Conservation (phyloP, 1,140 invertebrate species). For the Teleopsis dalmanni region DNA sequence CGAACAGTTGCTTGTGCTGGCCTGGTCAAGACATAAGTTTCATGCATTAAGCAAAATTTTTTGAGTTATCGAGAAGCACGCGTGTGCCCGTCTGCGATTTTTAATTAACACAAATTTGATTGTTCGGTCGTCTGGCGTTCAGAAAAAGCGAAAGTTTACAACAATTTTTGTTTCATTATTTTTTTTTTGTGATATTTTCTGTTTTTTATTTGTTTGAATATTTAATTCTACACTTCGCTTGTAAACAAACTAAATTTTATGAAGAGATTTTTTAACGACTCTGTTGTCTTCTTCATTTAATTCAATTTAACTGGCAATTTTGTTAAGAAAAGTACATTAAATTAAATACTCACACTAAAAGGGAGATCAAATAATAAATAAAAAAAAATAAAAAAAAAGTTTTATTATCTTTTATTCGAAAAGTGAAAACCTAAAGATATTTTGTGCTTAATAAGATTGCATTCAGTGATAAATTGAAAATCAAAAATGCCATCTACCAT, state of each 20-base stretch:
- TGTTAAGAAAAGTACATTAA: background rate
- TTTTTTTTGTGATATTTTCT: background rate
- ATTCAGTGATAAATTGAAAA: background rate
- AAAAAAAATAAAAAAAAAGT: background rate
- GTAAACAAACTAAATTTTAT: too few species aligned
- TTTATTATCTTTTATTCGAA: background rate
- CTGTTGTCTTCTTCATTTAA: background rate
- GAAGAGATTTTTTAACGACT: too few species aligned
- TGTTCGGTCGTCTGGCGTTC: background rate
- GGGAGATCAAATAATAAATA: background rate
- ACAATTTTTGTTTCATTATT: background rate
- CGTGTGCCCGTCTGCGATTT: background rate
- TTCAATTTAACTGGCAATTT: background rate
- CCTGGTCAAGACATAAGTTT: background rate
- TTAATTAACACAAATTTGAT: background rate
- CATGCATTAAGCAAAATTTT: background rate
- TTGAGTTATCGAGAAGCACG: background rate
- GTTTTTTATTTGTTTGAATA: background rate
- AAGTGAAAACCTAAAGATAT: too few species aligned
- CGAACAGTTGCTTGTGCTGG: slow-evolving; percentile 23
- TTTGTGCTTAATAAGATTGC: background rate
- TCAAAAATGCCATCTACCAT: slow-evolving; percentile 30
- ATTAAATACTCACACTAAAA: background rate
- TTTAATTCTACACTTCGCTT: too few species aligned
- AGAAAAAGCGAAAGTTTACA: slow-evolving; percentile 6